These are phyloP conservation scores for Amyelois transitella DNA, from an alignment of 1,140 invertebrate species.

Conservation along the genomic window DNA sequence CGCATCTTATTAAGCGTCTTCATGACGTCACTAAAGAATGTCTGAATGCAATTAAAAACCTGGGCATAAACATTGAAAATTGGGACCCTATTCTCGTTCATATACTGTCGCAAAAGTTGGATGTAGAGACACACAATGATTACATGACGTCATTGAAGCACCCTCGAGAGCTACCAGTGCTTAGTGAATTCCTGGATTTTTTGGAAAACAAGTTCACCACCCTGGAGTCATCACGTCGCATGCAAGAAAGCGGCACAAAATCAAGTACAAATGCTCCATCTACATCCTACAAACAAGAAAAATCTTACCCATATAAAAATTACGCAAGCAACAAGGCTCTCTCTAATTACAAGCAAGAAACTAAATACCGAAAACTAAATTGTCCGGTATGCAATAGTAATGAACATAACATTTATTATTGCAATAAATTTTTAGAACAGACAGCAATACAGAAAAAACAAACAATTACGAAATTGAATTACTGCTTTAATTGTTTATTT, in stretches of 20 bases:
- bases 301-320: no score
- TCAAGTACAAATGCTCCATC: no score
- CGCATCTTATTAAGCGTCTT: neutral
- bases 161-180: conserved; percentile 7
- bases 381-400: conserved; percentile 5
- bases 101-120: conserved; percentile 12
- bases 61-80: neutral
- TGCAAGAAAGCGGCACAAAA: neutral
- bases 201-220: conserved; percentile 15
- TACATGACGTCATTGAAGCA: conserved; percentile 17
- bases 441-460: neutral
- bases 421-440: conserved; percentile 6
- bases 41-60: conserved; percentile 5
- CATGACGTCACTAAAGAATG: neutral
- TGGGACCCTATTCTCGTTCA: conserved; percentile 10
- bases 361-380: neutral
- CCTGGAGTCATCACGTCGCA: conserved; percentile 9
- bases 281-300: no score
- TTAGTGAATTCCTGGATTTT: conserved; percentile 14
- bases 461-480: neutral
- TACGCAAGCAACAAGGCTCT: no score
- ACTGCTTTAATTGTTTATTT: neutral
- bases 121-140: conserved; percentile 11
- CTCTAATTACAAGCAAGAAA: no score
- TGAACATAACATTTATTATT: conserved; percentile 7